Conservation (phyloP, 2,113 vertebrate genomes). For the Oplegnathus fasciatus region DNA sequence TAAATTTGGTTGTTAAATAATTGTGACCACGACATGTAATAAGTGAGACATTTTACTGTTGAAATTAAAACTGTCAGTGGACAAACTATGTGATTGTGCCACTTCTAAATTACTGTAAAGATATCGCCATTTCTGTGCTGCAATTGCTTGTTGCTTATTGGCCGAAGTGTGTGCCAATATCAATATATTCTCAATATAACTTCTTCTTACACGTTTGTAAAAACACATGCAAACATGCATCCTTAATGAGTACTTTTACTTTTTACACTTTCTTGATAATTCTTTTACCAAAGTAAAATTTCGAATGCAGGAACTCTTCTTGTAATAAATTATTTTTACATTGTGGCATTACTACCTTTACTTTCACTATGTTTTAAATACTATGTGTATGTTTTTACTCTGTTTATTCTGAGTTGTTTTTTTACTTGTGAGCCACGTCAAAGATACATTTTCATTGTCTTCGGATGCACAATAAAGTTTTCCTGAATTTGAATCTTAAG, state of each 20-base stretch:
- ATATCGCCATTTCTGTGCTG: neutral
- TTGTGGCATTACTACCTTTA: neutral
- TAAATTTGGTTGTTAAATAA: too few relatives aligned
- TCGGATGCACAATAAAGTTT: neutral
- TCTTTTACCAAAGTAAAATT: neutral
- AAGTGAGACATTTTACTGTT: too few relatives aligned
- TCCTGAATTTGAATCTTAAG: constrained; percentile 14
- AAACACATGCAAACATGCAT: too few relatives aligned
- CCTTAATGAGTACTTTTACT: neutral
- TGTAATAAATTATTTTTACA: neutral
- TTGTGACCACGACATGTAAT: too few relatives aligned
- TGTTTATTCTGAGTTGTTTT: neutral
- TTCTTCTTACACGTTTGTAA: neutral
- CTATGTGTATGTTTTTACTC: too few relatives aligned
- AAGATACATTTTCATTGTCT: neutral
- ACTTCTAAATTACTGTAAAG: too few relatives aligned
- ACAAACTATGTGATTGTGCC: too few relatives aligned
- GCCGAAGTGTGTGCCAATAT: neutral
- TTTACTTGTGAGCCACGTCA: neutral
- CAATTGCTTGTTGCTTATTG: neutral
- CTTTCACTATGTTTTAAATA: neutral
- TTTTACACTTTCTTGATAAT: neutral
- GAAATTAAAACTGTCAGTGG: neutral
- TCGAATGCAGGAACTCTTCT: neutral
- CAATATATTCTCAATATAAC: too few relatives aligned